These are phyloP conservation scores for Dasyurus viverrinus DNA, from an alignment of 2,113 vertebrate species.

Conservation along the genomic window DNA sequence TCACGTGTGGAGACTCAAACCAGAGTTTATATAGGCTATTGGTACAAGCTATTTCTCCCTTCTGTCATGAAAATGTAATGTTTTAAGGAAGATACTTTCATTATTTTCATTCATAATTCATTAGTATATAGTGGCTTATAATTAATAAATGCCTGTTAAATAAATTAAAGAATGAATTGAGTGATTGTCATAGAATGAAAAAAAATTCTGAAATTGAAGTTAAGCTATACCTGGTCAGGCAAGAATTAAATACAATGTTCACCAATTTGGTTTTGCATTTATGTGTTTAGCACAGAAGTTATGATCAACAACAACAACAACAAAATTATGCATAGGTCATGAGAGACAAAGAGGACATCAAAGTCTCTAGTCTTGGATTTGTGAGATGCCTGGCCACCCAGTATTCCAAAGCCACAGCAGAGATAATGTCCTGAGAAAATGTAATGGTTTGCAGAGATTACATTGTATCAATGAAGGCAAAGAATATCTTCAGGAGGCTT, in stretches of 20 bases:
- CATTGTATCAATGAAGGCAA: neutral
- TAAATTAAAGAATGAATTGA: neutral
- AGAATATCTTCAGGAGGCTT: neutral
- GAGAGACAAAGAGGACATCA: neutral
- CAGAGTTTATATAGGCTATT: neutral
- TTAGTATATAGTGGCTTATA: neutral
- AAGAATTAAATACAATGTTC: neutral
- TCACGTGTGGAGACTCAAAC: neutral
- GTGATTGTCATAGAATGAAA: neutral
- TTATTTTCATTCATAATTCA: neutral
- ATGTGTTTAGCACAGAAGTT: neutral
- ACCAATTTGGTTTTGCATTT: neutral
- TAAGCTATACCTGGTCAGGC: neutral
- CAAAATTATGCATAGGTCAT: neutral
- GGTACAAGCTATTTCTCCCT: neutral
- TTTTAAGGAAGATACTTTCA: neutral
- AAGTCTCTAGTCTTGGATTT: neutral
- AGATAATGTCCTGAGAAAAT: too few species aligned
- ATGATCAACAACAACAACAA: neutral
- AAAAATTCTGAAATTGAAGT: neutral
- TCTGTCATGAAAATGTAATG: neutral
- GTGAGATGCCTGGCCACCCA: neutral
- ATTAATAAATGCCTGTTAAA: neutral
- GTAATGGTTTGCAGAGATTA: too few species aligned
- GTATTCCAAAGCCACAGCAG: too few species aligned